Evolutionary conservation across 2,113 vertebrate genomes (phyloP), one percentile per base, ranked within the genome.

Genomic region (Sapayoa aenigma): DNA sequence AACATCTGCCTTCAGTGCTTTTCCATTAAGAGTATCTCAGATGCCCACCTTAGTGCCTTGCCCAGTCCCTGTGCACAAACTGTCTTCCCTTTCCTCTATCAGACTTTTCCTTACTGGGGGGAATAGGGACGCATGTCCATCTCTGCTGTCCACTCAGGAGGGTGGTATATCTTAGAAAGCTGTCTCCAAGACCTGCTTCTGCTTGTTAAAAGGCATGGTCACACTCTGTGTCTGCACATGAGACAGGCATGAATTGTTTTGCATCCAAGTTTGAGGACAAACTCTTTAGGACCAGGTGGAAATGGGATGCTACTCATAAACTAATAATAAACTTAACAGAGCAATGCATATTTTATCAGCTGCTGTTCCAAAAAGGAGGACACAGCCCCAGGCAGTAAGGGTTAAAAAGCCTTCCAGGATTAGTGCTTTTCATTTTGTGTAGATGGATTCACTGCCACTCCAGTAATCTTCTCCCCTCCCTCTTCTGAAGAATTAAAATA

Each of bases 61-160:
- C n/a, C 35, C 24, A 30, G 27, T 73, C 41, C 25, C 55, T 73
- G 9, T 35, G 37, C 20, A 81, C 25, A 39, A 16, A 9, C 20
- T 17, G 3, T n/a, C 37, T 76, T 81, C 37, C 46, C 20, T 50
- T 82, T 58, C 53, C 12, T 75, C 27, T 58, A 0, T n/a, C 27
- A 37, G 52, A 24, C 49, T 83, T 71, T 53, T 52, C 41, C 52
- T 63, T 62, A 58, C 66, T 52, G 31, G 39, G 74, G 58, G 22
- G 33, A 89, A 24, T 5, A 30, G 67, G 7, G 24, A 27, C 31
- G 15, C 49, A 14, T 4, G 2, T 68, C 47, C 5, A 1, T 49
- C 44, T 81, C 46, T 24, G 5, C 84, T 74, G n/a, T 44, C 50
- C 6, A 1, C 19, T 75, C 37, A 7, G 0, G 0, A 30, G 18